Evolutionary conservation across 2,113 vertebrate species (phyloP).

Genomic region (Equus quagga): DNA sequence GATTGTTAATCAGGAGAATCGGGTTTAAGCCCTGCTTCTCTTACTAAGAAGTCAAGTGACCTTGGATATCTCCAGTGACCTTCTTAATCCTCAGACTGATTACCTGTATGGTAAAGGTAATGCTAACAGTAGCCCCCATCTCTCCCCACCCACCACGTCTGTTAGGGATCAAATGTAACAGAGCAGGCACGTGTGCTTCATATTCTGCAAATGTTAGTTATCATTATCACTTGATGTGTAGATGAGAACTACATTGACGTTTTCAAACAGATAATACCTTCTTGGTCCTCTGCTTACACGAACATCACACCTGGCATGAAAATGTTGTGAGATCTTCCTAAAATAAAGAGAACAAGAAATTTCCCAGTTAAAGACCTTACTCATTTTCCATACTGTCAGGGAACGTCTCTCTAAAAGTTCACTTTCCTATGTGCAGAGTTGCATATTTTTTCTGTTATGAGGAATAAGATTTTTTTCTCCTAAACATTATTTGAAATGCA

Average conservation of each 20-base stretch:
- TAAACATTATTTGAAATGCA: conserved; percentile 54
- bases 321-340: neutral
- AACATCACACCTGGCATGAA: neutral
- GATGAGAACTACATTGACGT: neutral
- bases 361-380: neutral
- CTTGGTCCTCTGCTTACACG: neutral
- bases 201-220: neutral
- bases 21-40: neutral
- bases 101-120: neutral
- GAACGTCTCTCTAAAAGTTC: neutral
- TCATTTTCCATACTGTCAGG: neutral
- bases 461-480: neutral
- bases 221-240: neutral
- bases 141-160: neutral
- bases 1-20: neutral
- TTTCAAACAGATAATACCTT: neutral
- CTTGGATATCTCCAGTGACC: neutral
- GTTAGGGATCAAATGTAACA: neutral
- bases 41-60: neutral
- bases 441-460: conserved; percentile 41
- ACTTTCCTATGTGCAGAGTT: neutral
- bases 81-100: neutral
- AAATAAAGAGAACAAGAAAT: neutral
- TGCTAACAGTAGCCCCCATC: rapidly evolving
- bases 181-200: neutral